phyloP scores from a whole-genome alignment of 1,140 invertebrate genomes.

The Popillia japonica region DNA sequence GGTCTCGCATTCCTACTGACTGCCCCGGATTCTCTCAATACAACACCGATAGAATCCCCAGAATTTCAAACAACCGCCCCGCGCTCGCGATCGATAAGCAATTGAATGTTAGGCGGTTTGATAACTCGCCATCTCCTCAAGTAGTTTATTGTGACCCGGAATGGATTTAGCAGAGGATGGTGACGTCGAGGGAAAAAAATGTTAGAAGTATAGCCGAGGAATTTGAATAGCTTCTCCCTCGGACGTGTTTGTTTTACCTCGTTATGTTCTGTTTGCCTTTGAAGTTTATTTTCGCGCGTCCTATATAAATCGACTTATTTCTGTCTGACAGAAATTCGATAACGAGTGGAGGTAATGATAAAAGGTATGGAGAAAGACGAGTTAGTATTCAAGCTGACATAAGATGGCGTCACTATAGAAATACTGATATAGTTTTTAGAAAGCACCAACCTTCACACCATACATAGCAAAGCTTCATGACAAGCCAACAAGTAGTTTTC shows the following conservation, averaged over 20 bases:
- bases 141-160: conserved; percentile 13
- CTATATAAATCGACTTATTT: neutral
- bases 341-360: neutral
- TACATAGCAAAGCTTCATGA: too few species aligned
- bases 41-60: neutral
- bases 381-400: neutral
- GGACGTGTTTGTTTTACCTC: neutral
- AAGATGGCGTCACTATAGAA: too few species aligned
- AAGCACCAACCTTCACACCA: too few species aligned
- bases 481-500: too few species aligned
- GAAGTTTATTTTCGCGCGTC: neutral
- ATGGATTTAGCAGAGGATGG: neutral
- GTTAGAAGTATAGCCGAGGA: neutral
- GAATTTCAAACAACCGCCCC: conserved; percentile 4
- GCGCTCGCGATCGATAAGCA: neutral
- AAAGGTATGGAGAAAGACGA: neutral
- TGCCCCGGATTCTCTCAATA: neutral
- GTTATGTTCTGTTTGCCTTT: neutral
- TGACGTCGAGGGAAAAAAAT: neutral
- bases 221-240: neutral
- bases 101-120: conserved; percentile 14
- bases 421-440: too few species aligned
- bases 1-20: neutral
- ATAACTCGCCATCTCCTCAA: conserved; percentile 10
- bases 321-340: neutral